These are phyloP conservation scores for Calyptommatus sinebrachiatus DNA, from an alignment of 2,113 vertebrate species.

Conservation along the genomic window DNA sequence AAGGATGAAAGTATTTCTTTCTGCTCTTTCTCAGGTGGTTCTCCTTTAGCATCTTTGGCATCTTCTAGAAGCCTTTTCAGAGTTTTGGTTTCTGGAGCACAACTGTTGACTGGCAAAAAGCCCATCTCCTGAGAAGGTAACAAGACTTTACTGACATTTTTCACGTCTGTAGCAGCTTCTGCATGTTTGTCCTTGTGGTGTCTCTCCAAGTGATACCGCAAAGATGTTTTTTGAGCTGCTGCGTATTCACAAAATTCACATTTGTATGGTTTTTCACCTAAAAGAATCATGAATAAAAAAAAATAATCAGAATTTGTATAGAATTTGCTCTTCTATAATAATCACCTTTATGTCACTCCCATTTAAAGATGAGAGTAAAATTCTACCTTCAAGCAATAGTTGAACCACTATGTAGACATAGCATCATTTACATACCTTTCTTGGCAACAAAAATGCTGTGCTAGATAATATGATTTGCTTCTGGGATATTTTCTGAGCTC, in stretches of 20 bases:
- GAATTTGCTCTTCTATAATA: too few species aligned
- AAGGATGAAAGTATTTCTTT: conserved; percentile 69
- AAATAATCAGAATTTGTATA: neutral
- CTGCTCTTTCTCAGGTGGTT: conserved; percentile 64
- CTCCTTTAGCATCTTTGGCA: conserved; percentile 74
- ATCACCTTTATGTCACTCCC: too few species aligned
- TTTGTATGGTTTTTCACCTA: conserved; percentile 97
- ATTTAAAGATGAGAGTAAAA: too few species aligned
- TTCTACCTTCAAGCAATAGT: neutral
- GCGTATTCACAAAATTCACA: conserved; percentile 95
- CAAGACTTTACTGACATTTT: conserved; percentile 57
- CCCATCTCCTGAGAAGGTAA: conserved; percentile 59
- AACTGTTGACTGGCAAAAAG: conserved; percentile 26
- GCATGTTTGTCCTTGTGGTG: conserved; percentile 88
- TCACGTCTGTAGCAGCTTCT: conserved; percentile 55
- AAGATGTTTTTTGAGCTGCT: conserved; percentile 94
- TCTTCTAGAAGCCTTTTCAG: conserved; percentile 66
- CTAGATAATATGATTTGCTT: too few species aligned
- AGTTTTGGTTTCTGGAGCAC: conserved; percentile 69
- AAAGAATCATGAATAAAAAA: conserved; percentile 48
- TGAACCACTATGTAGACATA: neutral
- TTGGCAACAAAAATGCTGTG: too few species aligned
- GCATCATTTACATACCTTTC: neutral
- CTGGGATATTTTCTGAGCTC: too few species aligned
- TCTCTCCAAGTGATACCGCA: conserved; percentile 91